Evolutionary conservation across 1,140 invertebrate species (phyloP), one percentile per base, ranked within the genome.

Genomic region (Leptinotarsa lineolata): DNA sequence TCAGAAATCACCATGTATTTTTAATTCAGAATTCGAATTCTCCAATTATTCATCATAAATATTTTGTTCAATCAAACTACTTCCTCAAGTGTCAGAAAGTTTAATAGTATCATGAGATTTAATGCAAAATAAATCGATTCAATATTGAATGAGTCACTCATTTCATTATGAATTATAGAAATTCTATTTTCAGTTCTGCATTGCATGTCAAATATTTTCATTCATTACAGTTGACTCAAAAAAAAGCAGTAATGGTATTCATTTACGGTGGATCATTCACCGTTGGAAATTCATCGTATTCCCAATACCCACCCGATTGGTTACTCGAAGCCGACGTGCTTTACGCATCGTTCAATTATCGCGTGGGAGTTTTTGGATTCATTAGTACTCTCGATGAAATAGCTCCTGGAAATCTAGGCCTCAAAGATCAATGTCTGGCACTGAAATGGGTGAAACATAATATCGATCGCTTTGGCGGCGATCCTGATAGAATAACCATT

Each of bases 211-310:
- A 39, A 11, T 39, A 39, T 39, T 39, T 39, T 11, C 30, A 39
- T 39, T 39, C 2, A 39, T 54, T 54, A 2, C n/a, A 46, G 45
- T 18, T 68, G 15, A 48, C 30, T 15, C 18, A 20, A 30, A 68
- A 68, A 21, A 21, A 63, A 8, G 39, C 74, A 11, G 70, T 71
- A 13, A 75, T 75, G 74, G 88, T 93, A 1, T 95, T 89, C 88
- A 88, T 95, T 21, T 90, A 94, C 81, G 93, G 92, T 0, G 93
- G 93, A 2, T 88, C 88, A 3, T 92, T 93, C 75, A 85, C 88
- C 11, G 85, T 86, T 70, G 91, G 91, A 3, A 89, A 87, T 1
- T 88, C 87, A n/a, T 88, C 88, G 77, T 86, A 87, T 2, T 87
- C 88, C 61, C 79, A 88, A 0, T 90, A 91, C 77, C 89, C 89